Conservation (phyloP, 2,888 invertebrate species). For the Drosophila subsilvestris region DNA sequence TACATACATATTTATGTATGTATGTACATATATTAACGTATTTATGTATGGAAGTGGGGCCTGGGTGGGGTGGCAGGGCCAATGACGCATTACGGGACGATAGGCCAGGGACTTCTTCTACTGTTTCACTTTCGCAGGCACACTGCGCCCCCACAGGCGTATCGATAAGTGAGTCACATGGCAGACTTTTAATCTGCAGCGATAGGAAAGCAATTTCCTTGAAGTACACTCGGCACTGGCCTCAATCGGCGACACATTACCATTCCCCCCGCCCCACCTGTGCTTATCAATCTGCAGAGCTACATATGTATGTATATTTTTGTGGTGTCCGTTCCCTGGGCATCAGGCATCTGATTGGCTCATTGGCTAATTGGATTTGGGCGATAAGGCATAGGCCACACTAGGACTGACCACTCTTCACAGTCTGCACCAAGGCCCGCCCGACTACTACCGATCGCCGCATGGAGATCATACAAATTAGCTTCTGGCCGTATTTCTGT, state of each 20-base stretch:
- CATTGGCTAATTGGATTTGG: slow-evolving; percentile 42
- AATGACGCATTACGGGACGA: slow-evolving; percentile 48
- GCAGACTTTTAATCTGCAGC: slow-evolving; percentile 25
- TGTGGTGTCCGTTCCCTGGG: neutral
- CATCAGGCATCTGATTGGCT: too few relatives aligned
- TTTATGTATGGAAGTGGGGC: neutral
- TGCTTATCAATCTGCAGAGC: slow-evolving; percentile 24
- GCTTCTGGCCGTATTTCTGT: slow-evolving; percentile 9
- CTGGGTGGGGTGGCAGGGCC: neutral
- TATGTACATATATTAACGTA: neutral
- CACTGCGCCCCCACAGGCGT: neutral
- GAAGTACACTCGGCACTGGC: slow-evolving; percentile 2
- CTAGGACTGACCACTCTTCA: neutral
- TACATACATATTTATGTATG: too few relatives aligned
- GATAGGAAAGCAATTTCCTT: slow-evolving; percentile 30
- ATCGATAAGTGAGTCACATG: slow-evolving; percentile 32
- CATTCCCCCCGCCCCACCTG: neutral
- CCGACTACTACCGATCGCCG: neutral
- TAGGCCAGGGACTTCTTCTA: neutral
- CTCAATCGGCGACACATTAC: slow-evolving; percentile 7
- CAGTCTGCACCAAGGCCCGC: neutral
- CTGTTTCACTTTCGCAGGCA: neutral
- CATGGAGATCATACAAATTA: slow-evolving; percentile 19
- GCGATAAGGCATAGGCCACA: slow-evolving; percentile 19
- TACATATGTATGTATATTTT: neutral